phyloP scores from a whole-genome alignment of 2,797 vertebrate genomes.

The Helostoma temminkii region DNA sequence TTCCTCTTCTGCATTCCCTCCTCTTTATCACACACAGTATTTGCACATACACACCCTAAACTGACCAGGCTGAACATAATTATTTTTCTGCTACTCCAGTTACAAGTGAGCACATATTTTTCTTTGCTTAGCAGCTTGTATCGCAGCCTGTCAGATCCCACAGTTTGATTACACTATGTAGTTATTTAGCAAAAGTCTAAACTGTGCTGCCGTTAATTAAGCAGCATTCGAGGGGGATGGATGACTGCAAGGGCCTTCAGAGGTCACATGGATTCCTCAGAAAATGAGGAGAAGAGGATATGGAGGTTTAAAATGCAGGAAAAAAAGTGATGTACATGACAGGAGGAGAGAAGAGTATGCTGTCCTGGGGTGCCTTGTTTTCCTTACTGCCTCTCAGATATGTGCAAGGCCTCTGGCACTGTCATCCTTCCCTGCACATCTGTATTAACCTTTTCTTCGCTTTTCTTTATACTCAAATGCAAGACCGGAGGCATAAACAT shows the following conservation, averaged over 20 bases:
- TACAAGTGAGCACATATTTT: conserved; percentile 57
- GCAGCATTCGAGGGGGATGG: conserved; percentile 68
- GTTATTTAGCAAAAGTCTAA: conserved; percentile 79
- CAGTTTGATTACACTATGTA: conserved; percentile 79
- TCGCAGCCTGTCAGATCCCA: conserved; percentile 75
- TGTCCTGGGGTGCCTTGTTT: conserved; percentile 61
- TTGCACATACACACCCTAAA: conserved; percentile 32
- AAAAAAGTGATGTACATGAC: not conserved
- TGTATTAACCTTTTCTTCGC: conserved; percentile 77
- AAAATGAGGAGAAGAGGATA: conserved; percentile 63
- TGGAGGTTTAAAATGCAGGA: conserved; percentile 57
- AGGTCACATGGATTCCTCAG: conserved; percentile 73
- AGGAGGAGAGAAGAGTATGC: conserved; percentile 9
- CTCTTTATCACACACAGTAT: conserved; percentile 49
- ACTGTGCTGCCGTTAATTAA: conserved; percentile 83
- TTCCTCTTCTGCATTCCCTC: conserved; percentile 31
- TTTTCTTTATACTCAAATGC: conserved; percentile 27
- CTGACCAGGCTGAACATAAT: conserved; percentile 61
- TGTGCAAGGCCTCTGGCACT: conserved; percentile 43
- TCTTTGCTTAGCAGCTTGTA: conserved; percentile 78
- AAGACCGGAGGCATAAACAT: too few species aligned
- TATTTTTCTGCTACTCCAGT: conserved; percentile 57
- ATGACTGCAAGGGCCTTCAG: conserved; percentile 75
- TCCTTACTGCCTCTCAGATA: conserved; percentile 21
- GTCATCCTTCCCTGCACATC: conserved; percentile 69